Base-by-base conservation (phyloP, 2,797 vertebrate species). In the Alauda arvensis region DNA sequence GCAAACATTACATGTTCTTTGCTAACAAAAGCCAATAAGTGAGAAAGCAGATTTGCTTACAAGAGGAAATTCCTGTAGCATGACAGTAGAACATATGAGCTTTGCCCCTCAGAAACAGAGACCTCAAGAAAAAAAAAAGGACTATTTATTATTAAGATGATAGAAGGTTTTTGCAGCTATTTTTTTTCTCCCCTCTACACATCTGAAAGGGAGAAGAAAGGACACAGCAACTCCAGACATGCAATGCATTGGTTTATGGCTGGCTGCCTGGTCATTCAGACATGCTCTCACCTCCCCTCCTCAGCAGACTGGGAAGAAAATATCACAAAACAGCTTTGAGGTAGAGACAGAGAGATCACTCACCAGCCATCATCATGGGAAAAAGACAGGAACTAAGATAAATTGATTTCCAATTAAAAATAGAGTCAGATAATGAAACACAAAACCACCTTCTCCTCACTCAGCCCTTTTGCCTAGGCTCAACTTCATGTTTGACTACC, bases 231-330 rank as follows among this genome's bases (percentile, higher is more conserved):
- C 25, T 61, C 26, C 34, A 62, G 42, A 45, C 24, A 14, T 8
- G 7, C 3, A 33, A 8, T 49, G 14, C 1, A 0, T 18, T 52
- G 33, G 7, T 13, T 6, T 75, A 39, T 40, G 42, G 20, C 25
- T 79, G 62, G 28, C 48, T 59, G 48, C 40, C 43, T 21, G 29
- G 28, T 26, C 7, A 20, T 34, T 14, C 42, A 45, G 39, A 40
- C 1, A 1, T 0, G 0, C 39, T 69, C 43, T 40, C 46, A 13
- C 18, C 28, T 31, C 19, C 8, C 8, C 1, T 46, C 17, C 56
- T 33, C 37, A 69, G 37, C 10, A 40, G 43, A 12, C 31, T 6
- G 19, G 14, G 19, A 18, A 31, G 34, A 39, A 81, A 63, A 77
- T 20, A 55, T 4, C 24, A 20, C 9, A 34, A 21, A 48, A n/a